These are phyloP conservation scores for Pristionchus arcanus DNA, from an alignment of 2,888 invertebrate species.

Conservation along the genomic window DNA sequence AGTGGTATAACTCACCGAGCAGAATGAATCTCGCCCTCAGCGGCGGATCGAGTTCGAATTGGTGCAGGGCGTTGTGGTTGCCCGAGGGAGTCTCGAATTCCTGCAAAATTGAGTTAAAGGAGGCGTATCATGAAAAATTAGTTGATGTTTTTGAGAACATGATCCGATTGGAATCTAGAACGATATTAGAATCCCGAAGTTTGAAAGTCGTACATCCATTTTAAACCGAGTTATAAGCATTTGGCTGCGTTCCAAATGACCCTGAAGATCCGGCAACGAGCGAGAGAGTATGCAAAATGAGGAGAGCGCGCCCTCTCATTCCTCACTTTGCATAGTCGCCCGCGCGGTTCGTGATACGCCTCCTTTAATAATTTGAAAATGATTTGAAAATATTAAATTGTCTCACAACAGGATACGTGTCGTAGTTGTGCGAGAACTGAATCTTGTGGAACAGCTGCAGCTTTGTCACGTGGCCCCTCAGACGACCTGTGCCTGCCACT, in stretches of 20 bases:
- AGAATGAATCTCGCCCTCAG: conserved; percentile 81
- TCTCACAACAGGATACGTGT: conserved; percentile 90
- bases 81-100: conserved; percentile 82
- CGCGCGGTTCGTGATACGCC: no score
- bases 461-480: conserved; percentile 92
- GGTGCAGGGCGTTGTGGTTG: conserved; percentile 95
- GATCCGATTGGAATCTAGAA: no score
- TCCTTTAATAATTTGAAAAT: neutral
- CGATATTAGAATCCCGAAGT: no score
- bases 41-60: conserved; percentile 94
- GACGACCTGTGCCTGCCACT: conserved; percentile 76
- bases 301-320: no score
- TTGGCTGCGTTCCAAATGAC: no score
- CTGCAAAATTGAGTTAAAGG: conserved; percentile 58
- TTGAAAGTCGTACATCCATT: no score
- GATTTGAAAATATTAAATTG: neutral
- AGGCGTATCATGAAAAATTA: no score
- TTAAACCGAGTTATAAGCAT: no score
- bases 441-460: conserved; percentile 97
- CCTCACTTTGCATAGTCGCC: no score
- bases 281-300: no score
- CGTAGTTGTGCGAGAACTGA: conserved; percentile 93
- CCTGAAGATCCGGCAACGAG: no score
- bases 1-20: neutral
- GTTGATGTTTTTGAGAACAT: no score